A percentile compares a stretch with the other conserved stretches of the same genome.
These are phyloP conservation scores for Sipha flava DNA, from an alignment of 1,140 invertebrate genomes.

Conservation along the genomic window DNA sequence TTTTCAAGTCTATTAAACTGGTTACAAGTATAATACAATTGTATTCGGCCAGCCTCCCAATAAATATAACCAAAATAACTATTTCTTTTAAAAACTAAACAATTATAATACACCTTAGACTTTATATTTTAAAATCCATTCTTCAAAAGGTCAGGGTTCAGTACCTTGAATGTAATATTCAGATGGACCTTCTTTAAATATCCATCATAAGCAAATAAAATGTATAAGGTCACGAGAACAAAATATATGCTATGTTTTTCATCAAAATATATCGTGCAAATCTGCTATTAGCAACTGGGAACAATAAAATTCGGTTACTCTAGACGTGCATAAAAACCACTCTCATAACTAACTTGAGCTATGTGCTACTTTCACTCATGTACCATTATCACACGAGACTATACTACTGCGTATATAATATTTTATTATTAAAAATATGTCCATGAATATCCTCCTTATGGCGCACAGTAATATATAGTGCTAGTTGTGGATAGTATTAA, in stretches of 20 bases:
- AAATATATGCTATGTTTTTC: not conserved
- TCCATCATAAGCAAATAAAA: not conserved
- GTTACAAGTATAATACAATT: too few species aligned
- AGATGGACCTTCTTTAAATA: not conserved
- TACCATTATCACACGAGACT: conserved; percentile 16
- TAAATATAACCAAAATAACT: too few species aligned
- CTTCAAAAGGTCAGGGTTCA: not conserved
- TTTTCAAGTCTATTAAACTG: too few species aligned
- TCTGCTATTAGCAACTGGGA: not conserved
- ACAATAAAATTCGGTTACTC: conserved; percentile 10
- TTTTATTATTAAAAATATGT: not conserved
- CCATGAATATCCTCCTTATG: not conserved
- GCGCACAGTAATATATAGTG: not conserved
- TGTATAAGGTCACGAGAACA: not conserved
- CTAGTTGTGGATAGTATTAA: not conserved
- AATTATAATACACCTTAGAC: too few species aligned
- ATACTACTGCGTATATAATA: not conserved
- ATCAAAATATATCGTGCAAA: not conserved
- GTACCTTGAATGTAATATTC: not conserved
- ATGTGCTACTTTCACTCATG: conserved; percentile 31
- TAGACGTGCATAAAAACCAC: not conserved
- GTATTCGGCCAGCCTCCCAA: too few species aligned
- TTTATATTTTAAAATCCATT: too few species aligned
- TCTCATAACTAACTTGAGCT: conserved; percentile 11
- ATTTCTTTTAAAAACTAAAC: too few species aligned